phyloP scores from a whole-genome alignment of 1,140 invertebrate species.

The Panulirus ornatus region DNA sequence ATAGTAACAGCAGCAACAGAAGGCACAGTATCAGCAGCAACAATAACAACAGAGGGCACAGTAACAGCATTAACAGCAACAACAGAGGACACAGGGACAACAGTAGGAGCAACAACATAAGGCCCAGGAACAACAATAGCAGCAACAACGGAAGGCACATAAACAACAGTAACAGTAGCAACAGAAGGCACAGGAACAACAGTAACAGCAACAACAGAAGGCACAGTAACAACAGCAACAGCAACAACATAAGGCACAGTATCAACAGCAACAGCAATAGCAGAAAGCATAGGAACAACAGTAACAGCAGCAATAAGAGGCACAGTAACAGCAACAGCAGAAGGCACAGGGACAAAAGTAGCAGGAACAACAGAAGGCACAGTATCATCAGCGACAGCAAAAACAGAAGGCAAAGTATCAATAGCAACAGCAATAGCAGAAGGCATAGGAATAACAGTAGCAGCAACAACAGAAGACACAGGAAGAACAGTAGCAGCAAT shows the following conservation, averaged over 20 bases:
- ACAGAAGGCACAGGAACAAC: not conserved
- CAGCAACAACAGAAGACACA: not conserved
- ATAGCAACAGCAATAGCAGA: not conserved
- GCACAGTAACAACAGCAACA: not conserved
- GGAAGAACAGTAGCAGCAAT: not conserved
- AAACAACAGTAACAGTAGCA: not conserved
- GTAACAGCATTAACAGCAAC: no score
- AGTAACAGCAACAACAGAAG: not conserved
- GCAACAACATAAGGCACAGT: not conserved
- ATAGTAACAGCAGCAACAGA: no score
- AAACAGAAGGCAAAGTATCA: not conserved
- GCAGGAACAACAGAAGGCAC: not conserved
- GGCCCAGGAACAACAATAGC: no score
- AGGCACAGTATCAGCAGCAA: no score
- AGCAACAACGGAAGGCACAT: no score
- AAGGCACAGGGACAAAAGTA: not conserved
- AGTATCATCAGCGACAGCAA: not conserved
- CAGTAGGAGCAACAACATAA: no score
- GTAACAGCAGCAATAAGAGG: not conserved
- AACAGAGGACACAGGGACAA: no score
- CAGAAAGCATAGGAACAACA: not conserved
- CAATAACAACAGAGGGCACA: no score
- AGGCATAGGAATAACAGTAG: no score
- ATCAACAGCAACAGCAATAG: not conserved
- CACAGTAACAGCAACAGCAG: not conserved